Conservation (phyloP, 2,113 vertebrate genomes). For the Herpetotheres cachinnans region DNA sequence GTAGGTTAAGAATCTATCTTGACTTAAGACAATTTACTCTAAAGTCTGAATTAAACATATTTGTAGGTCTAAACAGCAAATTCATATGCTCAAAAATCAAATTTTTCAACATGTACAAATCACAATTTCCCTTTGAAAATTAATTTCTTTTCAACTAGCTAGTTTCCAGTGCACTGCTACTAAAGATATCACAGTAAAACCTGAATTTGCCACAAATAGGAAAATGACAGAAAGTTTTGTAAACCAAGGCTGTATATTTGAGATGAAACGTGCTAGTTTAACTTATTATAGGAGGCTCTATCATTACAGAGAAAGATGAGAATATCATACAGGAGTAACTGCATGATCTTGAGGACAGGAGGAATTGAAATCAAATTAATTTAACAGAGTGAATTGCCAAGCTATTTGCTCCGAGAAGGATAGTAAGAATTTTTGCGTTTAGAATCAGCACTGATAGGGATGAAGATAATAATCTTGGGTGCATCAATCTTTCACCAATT, state of each 20-base stretch:
- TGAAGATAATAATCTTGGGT: not conserved
- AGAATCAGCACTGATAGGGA: not conserved
- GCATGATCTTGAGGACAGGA: not conserved
- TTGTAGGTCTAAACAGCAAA: not conserved
- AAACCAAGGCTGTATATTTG: not conserved
- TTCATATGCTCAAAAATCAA: not conserved
- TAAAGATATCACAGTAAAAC: not conserved
- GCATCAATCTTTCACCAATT: not conserved
- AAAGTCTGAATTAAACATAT: not conserved
- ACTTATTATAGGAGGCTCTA: not conserved
- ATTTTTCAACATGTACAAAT: not conserved
- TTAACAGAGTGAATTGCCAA: not conserved
- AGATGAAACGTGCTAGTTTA: not conserved
- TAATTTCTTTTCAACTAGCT: not conserved
- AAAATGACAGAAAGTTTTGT: constrained; percentile 39
- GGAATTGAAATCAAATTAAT: not conserved
- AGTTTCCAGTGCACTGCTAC: not conserved
- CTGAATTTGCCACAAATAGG: constrained; percentile 19
- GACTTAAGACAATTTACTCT: not conserved
- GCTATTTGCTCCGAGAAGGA: not conserved
- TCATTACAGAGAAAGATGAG: not conserved
- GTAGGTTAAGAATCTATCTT: not conserved
- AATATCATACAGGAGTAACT: not conserved
- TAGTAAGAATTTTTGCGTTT: not conserved
- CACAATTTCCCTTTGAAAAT: not conserved